A percentile compares a stretch with the other conserved stretches of the same genome.
Evolutionary conservation across 2,797 vertebrate species (phyloP).

Genomic region (Trachops cirrhosus): DNA sequence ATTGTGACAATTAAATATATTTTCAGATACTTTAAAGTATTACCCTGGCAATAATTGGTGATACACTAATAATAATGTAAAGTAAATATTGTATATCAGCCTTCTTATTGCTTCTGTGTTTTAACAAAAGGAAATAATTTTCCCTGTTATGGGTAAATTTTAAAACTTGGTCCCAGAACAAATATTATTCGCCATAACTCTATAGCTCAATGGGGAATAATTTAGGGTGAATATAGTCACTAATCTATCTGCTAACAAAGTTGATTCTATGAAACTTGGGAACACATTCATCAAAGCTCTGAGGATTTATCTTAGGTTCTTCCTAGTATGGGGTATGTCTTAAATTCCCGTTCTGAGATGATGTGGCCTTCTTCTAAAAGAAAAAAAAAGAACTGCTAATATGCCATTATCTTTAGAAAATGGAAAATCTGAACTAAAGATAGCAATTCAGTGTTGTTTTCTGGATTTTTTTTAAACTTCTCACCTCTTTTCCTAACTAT

Average conservation of each 20-base stretch:
- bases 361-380: not conserved
- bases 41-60: not conserved
- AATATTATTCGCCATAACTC: not conserved
- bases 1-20: not conserved
- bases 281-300: not conserved
- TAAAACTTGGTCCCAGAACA: not conserved
- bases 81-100: not conserved
- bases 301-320: not conserved
- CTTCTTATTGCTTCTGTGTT: not conserved
- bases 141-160: not conserved
- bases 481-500: not conserved
- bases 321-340: not conserved
- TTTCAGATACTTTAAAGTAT: not conserved
- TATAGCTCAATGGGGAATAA: not conserved
- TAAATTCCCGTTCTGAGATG: not conserved
- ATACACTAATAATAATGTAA: not conserved
- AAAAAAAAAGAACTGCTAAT: not conserved
- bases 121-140: not conserved
- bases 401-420: not conserved
- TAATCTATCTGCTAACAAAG: not conserved
- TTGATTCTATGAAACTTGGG: not conserved
- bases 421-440: not conserved
- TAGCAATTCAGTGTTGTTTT: not conserved
- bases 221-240: not conserved
- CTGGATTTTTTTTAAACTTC: not conserved